Conservation (phyloP, 2,888 invertebrate species). For the Nezara viridula region DNA sequence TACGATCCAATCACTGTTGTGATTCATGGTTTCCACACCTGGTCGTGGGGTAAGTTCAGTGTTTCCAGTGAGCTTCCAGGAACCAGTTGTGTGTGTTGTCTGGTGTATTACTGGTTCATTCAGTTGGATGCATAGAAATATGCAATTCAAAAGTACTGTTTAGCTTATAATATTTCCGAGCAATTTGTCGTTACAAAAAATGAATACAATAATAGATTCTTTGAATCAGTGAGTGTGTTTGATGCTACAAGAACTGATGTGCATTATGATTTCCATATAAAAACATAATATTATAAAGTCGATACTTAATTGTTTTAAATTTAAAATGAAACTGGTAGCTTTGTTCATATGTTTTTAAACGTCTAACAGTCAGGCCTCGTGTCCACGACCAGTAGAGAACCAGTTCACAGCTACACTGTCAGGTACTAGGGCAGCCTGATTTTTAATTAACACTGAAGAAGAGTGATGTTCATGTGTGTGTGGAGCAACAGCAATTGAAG, state of each 20-base stretch:
- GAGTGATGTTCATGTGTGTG: background rate
- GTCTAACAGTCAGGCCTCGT: background rate
- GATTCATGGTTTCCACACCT: constrained; percentile 16
- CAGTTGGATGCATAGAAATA: background rate
- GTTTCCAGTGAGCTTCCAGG: background rate
- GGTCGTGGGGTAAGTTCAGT: background rate
- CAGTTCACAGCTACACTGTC: background rate
- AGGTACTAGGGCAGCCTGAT: background rate
- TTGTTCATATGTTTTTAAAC: too few species aligned
- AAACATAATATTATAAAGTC: too few species aligned
- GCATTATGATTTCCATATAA: too few species aligned
- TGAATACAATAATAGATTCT: background rate
- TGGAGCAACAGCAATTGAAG: background rate
- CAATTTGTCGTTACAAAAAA: background rate
- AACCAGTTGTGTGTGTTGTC: background rate
- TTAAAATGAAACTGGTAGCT: too few species aligned
- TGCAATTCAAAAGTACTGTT: background rate
- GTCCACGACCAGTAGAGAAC: background rate
- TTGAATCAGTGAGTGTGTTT: background rate
- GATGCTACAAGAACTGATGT: background rate
- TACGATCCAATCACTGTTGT: background rate
- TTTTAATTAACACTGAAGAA: background rate
- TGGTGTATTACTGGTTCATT: background rate
- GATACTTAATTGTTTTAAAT: too few species aligned
- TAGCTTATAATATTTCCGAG: background rate